phyloP scores from a whole-genome alignment of 2,888 invertebrate species.

The Psylliodes chrysocephalus region DNA sequence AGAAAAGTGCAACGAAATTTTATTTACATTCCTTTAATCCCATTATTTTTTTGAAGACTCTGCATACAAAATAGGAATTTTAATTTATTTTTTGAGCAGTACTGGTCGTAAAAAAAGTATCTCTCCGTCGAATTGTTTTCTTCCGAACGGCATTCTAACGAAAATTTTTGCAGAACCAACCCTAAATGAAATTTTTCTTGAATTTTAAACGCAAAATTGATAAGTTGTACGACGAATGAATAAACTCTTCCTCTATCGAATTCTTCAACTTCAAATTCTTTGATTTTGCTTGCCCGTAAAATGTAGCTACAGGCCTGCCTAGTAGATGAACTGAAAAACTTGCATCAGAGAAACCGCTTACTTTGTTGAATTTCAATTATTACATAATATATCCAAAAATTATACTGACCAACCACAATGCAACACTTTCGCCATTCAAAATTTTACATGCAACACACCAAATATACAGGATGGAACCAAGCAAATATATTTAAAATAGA shows the following conservation, averaged over 20 bases:
- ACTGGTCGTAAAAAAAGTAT: too few relatives aligned
- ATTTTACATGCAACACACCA: conserved; percentile 23
- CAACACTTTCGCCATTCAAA: conserved; percentile 42
- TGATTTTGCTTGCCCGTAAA: conserved; percentile 61
- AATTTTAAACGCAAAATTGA: conserved; percentile 14
- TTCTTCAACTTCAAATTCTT: conserved; percentile 45
- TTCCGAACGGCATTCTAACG: too few relatives aligned
- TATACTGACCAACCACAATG: conserved; percentile 53
- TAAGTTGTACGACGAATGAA: conserved; percentile 51
- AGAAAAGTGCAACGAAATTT: too few relatives aligned
- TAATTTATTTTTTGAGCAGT: too few relatives aligned
- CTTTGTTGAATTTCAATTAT: conserved; percentile 56
- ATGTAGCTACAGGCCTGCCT: conserved; percentile 65
- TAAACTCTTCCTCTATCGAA: conserved; percentile 37
- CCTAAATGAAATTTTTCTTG: not conserved
- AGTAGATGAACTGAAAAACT: conserved; percentile 51
- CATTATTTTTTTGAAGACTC: too few relatives aligned
- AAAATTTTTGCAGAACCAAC: not conserved
- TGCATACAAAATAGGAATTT: too few relatives aligned
- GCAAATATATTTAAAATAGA: too few relatives aligned
- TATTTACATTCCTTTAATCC: too few relatives aligned
- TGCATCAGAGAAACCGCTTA: conserved; percentile 55
- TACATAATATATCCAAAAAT: conserved; percentile 44
- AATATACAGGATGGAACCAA: too few relatives aligned
- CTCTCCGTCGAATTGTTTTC: too few relatives aligned